phyloP scores from a whole-genome alignment of 2,888 invertebrate species.

The Meteorus colon region DNA sequence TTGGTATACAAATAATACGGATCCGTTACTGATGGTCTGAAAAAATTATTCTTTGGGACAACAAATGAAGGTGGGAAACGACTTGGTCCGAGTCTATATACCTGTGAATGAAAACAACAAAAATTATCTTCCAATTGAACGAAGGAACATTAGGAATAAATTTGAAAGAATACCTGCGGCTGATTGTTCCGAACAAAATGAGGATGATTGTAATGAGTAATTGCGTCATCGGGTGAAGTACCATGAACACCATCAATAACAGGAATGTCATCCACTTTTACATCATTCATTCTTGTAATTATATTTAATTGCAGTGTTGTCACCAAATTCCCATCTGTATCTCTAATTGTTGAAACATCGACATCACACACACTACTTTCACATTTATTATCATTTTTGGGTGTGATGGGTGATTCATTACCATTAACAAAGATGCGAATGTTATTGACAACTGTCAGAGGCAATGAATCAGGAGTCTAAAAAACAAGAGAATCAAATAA shows the following conservation, averaged over 20 bases:
- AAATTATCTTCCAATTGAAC: neutral
- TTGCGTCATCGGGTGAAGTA: constrained; percentile 15
- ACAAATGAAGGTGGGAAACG: constrained; percentile 48
- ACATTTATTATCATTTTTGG: constrained; percentile 42
- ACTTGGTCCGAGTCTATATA: constrained; percentile 42
- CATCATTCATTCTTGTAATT: constrained; percentile 50
- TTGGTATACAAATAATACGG: constrained; percentile 49
- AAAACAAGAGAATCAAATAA: neutral
- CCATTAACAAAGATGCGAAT: constrained; percentile 56
- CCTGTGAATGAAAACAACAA: constrained; percentile 43
- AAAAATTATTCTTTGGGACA: constrained; percentile 46
- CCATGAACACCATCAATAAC: constrained; percentile 59
- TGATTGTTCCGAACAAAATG: constrained; percentile 50
- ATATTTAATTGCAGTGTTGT: constrained; percentile 57
- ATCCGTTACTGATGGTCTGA: constrained; percentile 42
- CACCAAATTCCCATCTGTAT: constrained; percentile 55
- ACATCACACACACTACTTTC: constrained; percentile 56
- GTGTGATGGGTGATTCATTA: constrained; percentile 41
- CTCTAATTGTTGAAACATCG: constrained; percentile 49
- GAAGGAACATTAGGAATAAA: neutral
- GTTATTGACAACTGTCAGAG: constrained; percentile 51
- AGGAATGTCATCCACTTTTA: constrained; percentile 56
- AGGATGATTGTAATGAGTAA: constrained; percentile 38
- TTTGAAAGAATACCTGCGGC: constrained; percentile 56
- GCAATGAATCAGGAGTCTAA: constrained; percentile 29